Base-by-base conservation (phyloP, 2,888 invertebrate genomes). In the Chloromyia formosa region DNA sequence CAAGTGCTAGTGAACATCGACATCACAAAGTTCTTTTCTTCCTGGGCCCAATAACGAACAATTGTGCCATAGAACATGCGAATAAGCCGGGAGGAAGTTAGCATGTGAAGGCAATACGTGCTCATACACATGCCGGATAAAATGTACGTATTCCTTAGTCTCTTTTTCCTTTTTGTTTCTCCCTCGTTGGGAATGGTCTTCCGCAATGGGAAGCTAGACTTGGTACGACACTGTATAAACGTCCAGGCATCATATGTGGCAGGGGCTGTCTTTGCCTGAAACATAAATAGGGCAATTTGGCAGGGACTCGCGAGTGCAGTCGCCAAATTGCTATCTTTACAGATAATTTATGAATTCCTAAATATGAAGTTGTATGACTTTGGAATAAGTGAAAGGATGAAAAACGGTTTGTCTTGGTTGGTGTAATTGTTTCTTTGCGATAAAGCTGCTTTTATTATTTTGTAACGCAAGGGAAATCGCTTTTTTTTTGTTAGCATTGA, bases 321-420 rank as follows among this genome's bases (percentile, higher is more conserved):
- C 66, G 66, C 66, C 66, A 68, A 68, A 68, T 68, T 68, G 66
- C 66, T 68, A 68, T 68, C 66, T 53, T 68, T 49, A 68, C 49
- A 68, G 49, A 68, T 68, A 68, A 68, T 68, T 68, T 68, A 68
- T 68, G 66, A 45, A 68, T 68, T 68, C 53, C 49, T 45, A 68
- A 68, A 68, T 49, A 68, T 68, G 35, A 68, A 49, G 49, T 68
- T 49, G 49, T 68, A 49, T 68, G 66, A 68, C 45, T 45, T 68
- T 68, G 20, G 22, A 45, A 68, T 68, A 68, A 68, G 49, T 68
- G 66, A 68, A 53, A 68, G 66, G 66, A 68, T 68, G 66, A 68
- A 49, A 22, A 53, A 68, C 49, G 14, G 60, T 64, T 40, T 64
- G 20, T 64, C 22, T 64, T 45, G 35, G 61, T 20, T 35, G 61